phyloP scores from a whole-genome alignment of 2,888 invertebrate genomes.

The Athalia cordata region DNA sequence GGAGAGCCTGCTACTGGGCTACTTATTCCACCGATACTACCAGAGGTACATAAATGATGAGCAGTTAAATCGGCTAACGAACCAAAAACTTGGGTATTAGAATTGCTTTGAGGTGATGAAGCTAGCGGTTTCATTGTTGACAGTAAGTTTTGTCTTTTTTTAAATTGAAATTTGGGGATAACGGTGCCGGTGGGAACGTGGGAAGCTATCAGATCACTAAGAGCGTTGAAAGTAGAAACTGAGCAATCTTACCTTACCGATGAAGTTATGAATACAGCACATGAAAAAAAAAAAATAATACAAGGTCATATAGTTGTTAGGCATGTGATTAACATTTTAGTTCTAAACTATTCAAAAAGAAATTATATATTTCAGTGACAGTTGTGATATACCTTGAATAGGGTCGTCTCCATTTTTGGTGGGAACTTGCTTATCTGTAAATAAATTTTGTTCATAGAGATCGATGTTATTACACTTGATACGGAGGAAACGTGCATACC shows the following conservation, averaged over 20 bases:
- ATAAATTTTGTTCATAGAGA: constrained; percentile 12
- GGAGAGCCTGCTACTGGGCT: constrained; percentile 25
- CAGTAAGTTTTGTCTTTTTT: not conserved
- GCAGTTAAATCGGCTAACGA: constrained; percentile 66
- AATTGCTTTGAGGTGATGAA: constrained; percentile 13
- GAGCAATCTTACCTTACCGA: constrained; percentile 71
- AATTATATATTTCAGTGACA: constrained; percentile 27
- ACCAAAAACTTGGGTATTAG: constrained; percentile 55
- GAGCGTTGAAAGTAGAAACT: constrained; percentile 49
- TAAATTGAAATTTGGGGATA: constrained; percentile 33
- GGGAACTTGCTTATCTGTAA: constrained; percentile 51
- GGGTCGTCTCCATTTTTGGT: constrained; percentile 53
- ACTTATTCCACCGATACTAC: constrained; percentile 43
- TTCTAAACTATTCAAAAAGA: not conserved
- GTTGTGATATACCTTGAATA: constrained; percentile 60
- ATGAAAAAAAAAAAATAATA: constrained; percentile 62
- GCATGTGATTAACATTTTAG: not conserved
- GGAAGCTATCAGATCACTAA: constrained; percentile 20
- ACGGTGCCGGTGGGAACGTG: not conserved
- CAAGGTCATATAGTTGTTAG: constrained; percentile 28
- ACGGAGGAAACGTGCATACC: constrained; percentile 52
- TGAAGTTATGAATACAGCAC: constrained; percentile 57
- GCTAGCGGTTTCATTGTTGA: not conserved
- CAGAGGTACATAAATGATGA: constrained; percentile 64
- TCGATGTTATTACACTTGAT: constrained; percentile 43